Percentiles rank a stretch among this genome's conserved stretches.
These are phyloP conservation scores for Hippotragus niger DNA, from an alignment of 2,113 vertebrate species.

Conservation along the genomic window DNA sequence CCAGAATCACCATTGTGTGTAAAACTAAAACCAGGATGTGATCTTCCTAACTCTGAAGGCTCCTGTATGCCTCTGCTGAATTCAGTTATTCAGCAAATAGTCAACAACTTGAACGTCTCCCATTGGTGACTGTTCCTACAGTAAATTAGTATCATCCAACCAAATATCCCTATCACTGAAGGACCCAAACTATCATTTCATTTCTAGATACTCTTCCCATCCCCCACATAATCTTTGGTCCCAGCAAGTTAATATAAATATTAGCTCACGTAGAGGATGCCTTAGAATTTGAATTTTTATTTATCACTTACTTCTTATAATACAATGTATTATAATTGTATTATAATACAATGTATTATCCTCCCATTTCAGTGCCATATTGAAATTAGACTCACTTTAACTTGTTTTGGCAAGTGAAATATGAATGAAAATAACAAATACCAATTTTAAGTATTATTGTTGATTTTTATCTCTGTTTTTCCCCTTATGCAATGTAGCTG, in stretches of 20 bases:
- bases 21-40: neutral
- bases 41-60: neutral
- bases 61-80: neutral
- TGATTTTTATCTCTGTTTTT: neutral
- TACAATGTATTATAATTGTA: neutral
- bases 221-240: accelerated
- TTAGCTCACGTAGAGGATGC: neutral
- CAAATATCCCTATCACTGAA: neutral
- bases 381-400: neutral
- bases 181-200: neutral
- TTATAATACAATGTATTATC: neutral
- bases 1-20: accelerated
- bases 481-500: neutral
- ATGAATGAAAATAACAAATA: neutral
- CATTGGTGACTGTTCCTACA: neutral
- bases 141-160: neutral
- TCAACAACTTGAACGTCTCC: neutral
- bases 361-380: neutral
- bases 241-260: neutral
- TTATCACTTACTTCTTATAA: neutral
- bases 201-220: neutral
- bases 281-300: neutral
- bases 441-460: neutral
- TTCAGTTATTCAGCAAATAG: neutral
- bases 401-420: neutral